Conservation (phyloP, 2,888 invertebrate species). For the Anaspis maculata region DNA sequence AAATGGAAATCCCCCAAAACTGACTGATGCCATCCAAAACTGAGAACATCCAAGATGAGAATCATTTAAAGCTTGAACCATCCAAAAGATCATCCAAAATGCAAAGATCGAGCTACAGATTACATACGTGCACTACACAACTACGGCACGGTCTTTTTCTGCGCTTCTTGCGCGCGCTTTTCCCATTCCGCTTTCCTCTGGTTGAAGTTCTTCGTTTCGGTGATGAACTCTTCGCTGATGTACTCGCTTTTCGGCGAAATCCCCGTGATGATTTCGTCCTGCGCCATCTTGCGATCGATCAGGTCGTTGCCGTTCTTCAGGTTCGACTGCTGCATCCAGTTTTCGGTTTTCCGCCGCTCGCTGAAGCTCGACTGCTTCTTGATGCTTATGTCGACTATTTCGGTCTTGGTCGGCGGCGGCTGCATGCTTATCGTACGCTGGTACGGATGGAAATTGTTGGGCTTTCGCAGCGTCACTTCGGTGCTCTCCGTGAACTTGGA, state of each 20-base stretch:
- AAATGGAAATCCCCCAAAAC: no score
- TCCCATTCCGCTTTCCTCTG: slow-evolving; percentile 73
- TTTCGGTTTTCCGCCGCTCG: slow-evolving; percentile 36
- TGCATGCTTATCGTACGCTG: slow-evolving; percentile 33
- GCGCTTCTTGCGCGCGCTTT: slow-evolving; percentile 63
- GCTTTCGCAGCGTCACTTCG: slow-evolving; percentile 33
- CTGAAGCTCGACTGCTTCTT: slow-evolving; percentile 32
- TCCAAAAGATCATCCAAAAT: no score
- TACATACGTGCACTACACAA: not conserved
- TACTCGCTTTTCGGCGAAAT: slow-evolving; percentile 25
- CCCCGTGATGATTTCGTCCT: slow-evolving; percentile 23
- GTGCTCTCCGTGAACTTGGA: slow-evolving; percentile 15
- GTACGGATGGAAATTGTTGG: slow-evolving; percentile 28
- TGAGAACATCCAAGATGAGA: no score
- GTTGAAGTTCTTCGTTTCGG: slow-evolving; percentile 63
- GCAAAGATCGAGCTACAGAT: no score
- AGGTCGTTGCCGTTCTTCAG: slow-evolving; percentile 27
- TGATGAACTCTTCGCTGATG: slow-evolving; percentile 34
- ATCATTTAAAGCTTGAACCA: no score
- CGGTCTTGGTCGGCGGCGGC: slow-evolving; percentile 19
- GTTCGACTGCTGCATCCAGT: slow-evolving; percentile 24
- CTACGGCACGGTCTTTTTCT: slow-evolving; percentile 45
- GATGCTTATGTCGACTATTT: slow-evolving; percentile 20
- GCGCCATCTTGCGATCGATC: slow-evolving; percentile 21
- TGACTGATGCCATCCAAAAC: no score